A percentile compares a stretch with the other conserved stretches of the same genome.
These are phyloP conservation scores for Periophthalmus magnuspinnatus DNA, from an alignment of 2,797 vertebrate genomes.

Conservation along the genomic window DNA sequence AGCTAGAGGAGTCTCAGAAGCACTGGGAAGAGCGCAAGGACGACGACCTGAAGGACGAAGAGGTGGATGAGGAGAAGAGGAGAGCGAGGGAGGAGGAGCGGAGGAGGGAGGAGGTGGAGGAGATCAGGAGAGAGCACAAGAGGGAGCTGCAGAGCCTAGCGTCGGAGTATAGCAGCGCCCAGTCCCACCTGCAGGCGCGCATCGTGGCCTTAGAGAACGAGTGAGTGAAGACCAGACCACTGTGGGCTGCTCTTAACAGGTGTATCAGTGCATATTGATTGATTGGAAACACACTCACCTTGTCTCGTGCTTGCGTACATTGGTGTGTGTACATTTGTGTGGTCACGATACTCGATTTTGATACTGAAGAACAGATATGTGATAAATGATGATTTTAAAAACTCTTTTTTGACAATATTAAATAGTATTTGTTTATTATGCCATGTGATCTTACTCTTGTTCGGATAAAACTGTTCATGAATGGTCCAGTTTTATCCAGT, in stretches of 20 bases:
- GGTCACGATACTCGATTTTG: no score
- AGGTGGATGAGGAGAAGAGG: slow-evolving; percentile 42
- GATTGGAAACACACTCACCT: not conserved
- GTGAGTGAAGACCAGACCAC: slow-evolving; percentile 64
- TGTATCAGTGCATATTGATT: not conserved
- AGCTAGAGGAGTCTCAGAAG: slow-evolving; percentile 81
- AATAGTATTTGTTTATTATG: no score
- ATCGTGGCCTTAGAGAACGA: slow-evolving; percentile 87
- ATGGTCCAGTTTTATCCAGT: no score
- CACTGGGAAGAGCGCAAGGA: slow-evolving; percentile 76
- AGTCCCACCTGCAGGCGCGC: slow-evolving; percentile 85
- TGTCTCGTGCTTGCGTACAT: no score
- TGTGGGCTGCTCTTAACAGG: not conserved
- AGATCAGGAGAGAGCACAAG: slow-evolving; percentile 79
- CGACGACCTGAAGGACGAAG: slow-evolving; percentile 67
- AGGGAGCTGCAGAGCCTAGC: slow-evolving; percentile 84
- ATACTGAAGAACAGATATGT: no score
- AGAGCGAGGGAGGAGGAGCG: slow-evolving; percentile 61
- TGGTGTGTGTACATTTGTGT: no score
- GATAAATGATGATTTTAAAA: no score
- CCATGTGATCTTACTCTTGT: no score
- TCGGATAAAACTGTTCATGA: no score
- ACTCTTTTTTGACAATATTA: no score
- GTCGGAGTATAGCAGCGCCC: slow-evolving; percentile 84
- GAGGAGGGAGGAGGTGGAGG: slow-evolving; percentile 76